These are phyloP conservation scores for Isurus oxyrinchus DNA, from an alignment of 2,113 vertebrate genomes.

Conservation along the genomic window DNA sequence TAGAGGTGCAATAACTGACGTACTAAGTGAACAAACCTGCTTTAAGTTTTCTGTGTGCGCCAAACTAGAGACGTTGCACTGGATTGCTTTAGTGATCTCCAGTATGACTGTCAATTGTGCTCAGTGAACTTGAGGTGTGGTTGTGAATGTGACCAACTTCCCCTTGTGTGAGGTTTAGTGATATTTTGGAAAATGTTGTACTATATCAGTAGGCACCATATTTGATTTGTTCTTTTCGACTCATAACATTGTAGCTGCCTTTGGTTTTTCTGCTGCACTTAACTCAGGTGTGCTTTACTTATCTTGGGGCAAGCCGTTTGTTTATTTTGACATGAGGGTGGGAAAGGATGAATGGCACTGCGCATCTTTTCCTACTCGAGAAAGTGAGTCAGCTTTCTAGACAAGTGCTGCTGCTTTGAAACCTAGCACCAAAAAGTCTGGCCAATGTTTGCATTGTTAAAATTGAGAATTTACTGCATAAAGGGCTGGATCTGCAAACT, in stretches of 20 bases:
- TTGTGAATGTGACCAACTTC: not conserved
- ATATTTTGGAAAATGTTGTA: not conserved
- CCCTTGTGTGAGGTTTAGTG: not conserved
- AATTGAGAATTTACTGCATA: not conserved
- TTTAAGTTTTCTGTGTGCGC: not conserved
- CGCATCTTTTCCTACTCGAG: not conserved
- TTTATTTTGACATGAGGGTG: not conserved
- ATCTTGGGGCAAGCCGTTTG: not conserved
- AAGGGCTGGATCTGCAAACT: not conserved
- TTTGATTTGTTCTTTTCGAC: not conserved
- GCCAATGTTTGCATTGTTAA: not conserved
- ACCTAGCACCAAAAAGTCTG: not conserved
- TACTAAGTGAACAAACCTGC: not conserved
- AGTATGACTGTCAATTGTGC: not conserved
- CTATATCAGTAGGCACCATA: not conserved
- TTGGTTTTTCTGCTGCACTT: not conserved
- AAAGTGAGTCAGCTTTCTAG: not conserved
- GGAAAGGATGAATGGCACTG: too few relatives aligned
- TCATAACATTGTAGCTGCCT: not conserved
- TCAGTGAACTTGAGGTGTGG: not conserved
- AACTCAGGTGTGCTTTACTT: not conserved
- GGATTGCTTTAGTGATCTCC: not conserved
- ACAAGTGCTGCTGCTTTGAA: not conserved
- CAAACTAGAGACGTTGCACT: not conserved
- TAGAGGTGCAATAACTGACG: not conserved